phyloP scores from a whole-genome alignment of 2,113 vertebrate species.

The Smithornis capensis region DNA sequence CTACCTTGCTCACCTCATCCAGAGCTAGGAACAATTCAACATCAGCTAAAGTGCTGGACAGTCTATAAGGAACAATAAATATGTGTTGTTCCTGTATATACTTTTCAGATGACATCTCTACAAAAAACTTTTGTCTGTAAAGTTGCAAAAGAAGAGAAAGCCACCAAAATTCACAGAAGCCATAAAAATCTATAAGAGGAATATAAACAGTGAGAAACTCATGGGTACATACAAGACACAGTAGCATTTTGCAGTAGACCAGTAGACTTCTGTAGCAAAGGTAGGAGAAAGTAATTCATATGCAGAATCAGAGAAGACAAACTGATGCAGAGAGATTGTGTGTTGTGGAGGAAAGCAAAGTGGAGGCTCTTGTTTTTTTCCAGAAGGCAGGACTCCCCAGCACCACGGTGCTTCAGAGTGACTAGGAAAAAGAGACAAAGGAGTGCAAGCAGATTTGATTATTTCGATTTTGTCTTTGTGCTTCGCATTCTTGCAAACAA shows the following conservation, averaged over 20 bases:
- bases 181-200: not conserved
- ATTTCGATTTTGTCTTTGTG: not conserved
- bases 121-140: not conserved
- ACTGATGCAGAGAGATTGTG: not conserved
- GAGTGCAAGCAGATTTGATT: not conserved
- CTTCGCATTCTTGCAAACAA: not conserved
- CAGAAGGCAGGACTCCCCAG: not conserved
- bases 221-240: not conserved
- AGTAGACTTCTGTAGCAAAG: not conserved
- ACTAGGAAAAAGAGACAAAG: not conserved
- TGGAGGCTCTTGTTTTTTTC: not conserved
- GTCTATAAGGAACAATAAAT: not conserved
- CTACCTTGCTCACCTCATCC: not conserved
- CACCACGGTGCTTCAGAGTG: not conserved
- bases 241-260: not conserved
- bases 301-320: not conserved
- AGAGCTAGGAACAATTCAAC: rapidly evolving
- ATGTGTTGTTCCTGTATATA: not conserved
- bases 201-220: not conserved
- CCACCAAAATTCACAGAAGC: not conserved
- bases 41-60: not conserved
- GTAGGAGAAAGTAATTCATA: not conserved
- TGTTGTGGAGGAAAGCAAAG: not conserved
- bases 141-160: not conserved
- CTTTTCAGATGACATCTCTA: not conserved